These are phyloP conservation scores for Origma solitaria DNA, from an alignment of 2,113 vertebrate species.

Conservation along the genomic window DNA sequence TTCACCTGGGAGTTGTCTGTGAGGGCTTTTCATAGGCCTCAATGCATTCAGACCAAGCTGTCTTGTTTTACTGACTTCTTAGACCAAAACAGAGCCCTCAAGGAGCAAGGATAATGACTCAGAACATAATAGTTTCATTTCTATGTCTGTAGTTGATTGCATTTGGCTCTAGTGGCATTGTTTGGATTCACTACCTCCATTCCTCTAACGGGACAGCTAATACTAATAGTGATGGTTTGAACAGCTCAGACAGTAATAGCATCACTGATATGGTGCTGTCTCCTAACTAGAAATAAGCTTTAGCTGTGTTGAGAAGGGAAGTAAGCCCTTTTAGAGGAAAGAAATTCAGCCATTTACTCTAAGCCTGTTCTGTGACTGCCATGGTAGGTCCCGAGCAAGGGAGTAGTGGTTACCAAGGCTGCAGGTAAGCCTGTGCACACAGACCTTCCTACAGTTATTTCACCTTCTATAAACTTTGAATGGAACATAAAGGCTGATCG, in stretches of 20 bases:
- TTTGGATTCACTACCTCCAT: not conserved
- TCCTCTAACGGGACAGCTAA: not conserved
- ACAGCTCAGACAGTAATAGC: not conserved
- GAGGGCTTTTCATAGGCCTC: not conserved
- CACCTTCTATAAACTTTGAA: not conserved
- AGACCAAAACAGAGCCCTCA: not conserved
- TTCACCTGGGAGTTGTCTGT: not conserved
- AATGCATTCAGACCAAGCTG: not conserved
- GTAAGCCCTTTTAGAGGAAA: not conserved
- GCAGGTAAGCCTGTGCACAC: not conserved
- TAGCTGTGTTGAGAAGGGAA: not conserved
- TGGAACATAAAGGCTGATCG: not conserved
- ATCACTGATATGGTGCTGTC: not conserved
- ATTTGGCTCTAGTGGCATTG: not conserved
- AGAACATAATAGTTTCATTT: not conserved
- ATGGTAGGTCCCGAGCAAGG: not conserved
- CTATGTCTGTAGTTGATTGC: not conserved
- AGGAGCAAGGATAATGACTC: not conserved
- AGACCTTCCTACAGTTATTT: not conserved
- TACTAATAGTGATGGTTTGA: not conserved
- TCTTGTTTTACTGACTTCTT: not conserved
- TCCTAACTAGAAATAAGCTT: not conserved
- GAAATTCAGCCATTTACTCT: not conserved
- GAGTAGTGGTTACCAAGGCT: accelerated
- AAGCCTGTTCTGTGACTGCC: not conserved